Percentiles rank a stretch among this genome's conserved stretches.
These are phyloP conservation scores for Chloroclystis v-ata DNA, from an alignment of 2,888 invertebrate species.

Conservation along the genomic window DNA sequence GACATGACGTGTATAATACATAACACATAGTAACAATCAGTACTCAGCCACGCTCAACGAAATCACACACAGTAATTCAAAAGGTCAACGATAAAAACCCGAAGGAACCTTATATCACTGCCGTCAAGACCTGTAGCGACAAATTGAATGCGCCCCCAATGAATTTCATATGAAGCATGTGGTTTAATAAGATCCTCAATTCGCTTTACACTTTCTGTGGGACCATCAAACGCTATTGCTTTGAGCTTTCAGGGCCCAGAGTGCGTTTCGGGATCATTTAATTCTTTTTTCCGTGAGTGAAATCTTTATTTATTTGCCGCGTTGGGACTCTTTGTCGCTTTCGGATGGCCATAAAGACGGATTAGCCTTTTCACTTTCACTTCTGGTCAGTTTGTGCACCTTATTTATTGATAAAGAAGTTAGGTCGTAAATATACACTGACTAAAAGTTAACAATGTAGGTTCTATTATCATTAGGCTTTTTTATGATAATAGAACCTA, in stretches of 20 bases:
- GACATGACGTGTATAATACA: no score
- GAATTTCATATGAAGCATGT: constrained; percentile 17
- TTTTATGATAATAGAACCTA: no score
- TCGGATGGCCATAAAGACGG: constrained; percentile 16
- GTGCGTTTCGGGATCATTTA: constrained; percentile 16
- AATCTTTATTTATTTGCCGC: constrained; percentile 28
- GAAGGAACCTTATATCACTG: background rate
- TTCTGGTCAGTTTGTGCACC: constrained; percentile 1
- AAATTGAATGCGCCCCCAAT: constrained; percentile 12
- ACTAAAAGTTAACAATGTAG: background rate
- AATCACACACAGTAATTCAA: no score
- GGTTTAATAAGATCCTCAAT: constrained; percentile 18
- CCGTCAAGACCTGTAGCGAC: constrained; percentile 1
- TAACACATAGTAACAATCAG: no score
- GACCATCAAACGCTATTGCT: constrained; percentile 23
- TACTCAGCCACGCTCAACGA: no score
- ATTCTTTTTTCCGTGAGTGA: constrained; percentile 26
- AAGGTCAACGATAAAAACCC: no score
- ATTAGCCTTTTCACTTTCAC: constrained; percentile 22
- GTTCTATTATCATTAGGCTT: no score
- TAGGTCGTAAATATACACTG: background rate
- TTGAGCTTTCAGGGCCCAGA: constrained; percentile 9
- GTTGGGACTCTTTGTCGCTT: constrained; percentile 15
- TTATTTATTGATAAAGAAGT: background rate
- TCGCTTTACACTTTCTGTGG: constrained; percentile 25